Evolutionary conservation across 2,113 vertebrate genomes (phyloP).

Genomic region (Carassius gibelio): DNA sequence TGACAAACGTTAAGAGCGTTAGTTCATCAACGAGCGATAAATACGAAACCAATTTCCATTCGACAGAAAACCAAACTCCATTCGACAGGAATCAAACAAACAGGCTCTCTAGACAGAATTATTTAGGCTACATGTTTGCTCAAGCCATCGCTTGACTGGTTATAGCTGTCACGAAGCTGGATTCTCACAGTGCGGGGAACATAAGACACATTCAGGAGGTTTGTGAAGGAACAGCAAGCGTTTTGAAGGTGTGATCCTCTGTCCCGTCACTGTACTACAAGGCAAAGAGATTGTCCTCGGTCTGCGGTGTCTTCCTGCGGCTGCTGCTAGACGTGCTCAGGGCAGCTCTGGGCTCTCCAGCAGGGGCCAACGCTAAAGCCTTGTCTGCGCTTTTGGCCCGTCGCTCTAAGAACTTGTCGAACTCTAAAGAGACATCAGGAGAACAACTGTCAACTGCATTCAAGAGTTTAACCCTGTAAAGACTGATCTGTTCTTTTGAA

Average conservation of each 20-base stretch:
- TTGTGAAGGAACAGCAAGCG: constrained; percentile 7
- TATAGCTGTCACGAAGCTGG: not conserved
- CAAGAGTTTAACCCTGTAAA: not conserved
- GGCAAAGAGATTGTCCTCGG: constrained; percentile 93
- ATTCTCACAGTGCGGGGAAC: constrained; percentile 17
- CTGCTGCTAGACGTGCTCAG: constrained; percentile 65
- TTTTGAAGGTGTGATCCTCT: not conserved
- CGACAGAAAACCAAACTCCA: not conserved
- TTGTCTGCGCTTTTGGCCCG: constrained; percentile 88
- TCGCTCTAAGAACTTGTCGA: constrained; percentile 96
- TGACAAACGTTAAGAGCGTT: constrained; percentile 12
- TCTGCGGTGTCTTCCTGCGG: constrained; percentile 87
- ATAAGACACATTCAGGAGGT: not conserved
- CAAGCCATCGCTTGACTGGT: constrained; percentile 8
- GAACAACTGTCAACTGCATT: not conserved
- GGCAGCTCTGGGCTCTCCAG: constrained; percentile 74
- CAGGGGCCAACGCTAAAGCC: constrained; percentile 78
- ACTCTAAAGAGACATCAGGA: constrained; percentile 75
- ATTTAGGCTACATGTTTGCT: constrained; percentile 14
- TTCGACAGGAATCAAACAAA: not conserved
- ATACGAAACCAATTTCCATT: constrained; percentile 6
- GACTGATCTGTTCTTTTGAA: too few species aligned
- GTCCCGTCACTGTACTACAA: constrained; percentile 77
- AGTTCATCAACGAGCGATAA: constrained; percentile 6
- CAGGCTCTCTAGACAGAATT: not conserved